Evolutionary conservation across 2,888 invertebrate genomes (phyloP), one percentile per base, ranked within the genome.

Genomic region (Megaustenia siamemsis): DNA sequence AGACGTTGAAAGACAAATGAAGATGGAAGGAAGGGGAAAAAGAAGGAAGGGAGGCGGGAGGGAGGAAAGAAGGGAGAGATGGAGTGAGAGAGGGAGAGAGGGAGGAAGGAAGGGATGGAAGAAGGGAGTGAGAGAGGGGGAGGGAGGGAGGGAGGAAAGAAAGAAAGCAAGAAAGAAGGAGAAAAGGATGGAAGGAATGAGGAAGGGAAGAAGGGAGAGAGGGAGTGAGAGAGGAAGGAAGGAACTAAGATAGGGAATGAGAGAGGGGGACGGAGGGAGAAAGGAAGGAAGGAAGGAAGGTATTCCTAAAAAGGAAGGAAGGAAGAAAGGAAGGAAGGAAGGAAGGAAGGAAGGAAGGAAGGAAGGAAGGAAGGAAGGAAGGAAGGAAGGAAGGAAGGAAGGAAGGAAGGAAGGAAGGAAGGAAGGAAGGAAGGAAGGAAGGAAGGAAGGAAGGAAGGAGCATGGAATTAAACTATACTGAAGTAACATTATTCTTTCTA

Each of bases 311-410:
- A n/a, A 60, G 60, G 24, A n/a, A 60, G 60, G 24, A n/a, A 60
- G 60, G 24, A 43, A 71, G 12, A 28, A 35, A 43, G 28, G n/a
- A 15, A 71, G 69, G 43, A 43, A 3, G 18, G 32, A 24, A 71
- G 28, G 15, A 1, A 71, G 43, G 15, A 15, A 71, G 71, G 77
- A 77, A 83, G 83, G 75, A 82, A 75, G 75, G 75, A n/a, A 75
- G 82, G 82, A 45, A 81, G 83, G 83, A 83, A 83, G 75, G 83
- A 83, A 76, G 83, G 83, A 83, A 66, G 83, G 83, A 76, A 83
- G 76, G 83, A 76, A 83, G 83, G 83, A 76, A 82, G 82, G 76
- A 76, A 82, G 76, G 66, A 82, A 75, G 82, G 76, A 82, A 75
- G 82, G 82, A 82, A 82, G 82, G 82, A 82, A 76, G 82, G 82